These are phyloP conservation scores for Tetramorium parvispinum DNA, from an alignment of 1,140 invertebrate species.

Conservation along the genomic window DNA sequence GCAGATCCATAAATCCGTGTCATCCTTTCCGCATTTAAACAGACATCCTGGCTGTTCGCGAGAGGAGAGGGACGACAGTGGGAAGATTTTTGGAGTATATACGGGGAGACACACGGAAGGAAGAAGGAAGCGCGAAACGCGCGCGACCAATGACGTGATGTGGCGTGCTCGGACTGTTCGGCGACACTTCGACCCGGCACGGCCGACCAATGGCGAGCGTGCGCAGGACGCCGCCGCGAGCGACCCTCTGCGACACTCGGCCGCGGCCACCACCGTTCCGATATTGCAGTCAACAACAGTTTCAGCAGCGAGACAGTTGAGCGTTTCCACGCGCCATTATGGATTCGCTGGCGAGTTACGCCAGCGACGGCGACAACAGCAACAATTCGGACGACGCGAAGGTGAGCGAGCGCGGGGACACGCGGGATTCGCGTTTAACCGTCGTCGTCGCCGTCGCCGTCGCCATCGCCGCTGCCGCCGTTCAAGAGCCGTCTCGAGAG, in stretches of 20 bases:
- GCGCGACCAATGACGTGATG: background rate
- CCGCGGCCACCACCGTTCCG: background rate
- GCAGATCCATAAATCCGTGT: background rate
- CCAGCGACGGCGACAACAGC: constrained; percentile 84
- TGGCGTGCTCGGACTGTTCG: background rate
- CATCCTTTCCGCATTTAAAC: background rate
- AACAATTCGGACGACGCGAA: constrained; percentile 82
- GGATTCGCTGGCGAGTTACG: constrained; percentile 84
- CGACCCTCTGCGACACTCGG: background rate
- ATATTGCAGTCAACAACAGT: background rate
- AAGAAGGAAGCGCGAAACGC: background rate
- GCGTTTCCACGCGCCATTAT: constrained; percentile 81
- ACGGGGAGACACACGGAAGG: too few species aligned
- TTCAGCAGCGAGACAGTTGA: constrained; percentile 12
- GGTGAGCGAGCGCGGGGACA: constrained; percentile 68
- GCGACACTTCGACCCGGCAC: background rate
- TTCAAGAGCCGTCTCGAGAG: constrained; percentile 34
- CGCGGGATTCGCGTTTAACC: background rate
- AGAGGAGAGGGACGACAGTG: background rate
- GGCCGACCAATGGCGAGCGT: constrained; percentile 57
- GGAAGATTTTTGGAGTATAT: background rate
- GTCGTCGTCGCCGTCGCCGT: background rate
- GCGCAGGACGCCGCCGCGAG: constrained; percentile 24
- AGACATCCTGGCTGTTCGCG: background rate
- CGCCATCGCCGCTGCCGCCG: background rate